Percentiles rank a stretch among this genome's conserved stretches.
Evolutionary conservation across 2,888 invertebrate species (phyloP).

Genomic region (Sabellastarte sp.): DNA sequence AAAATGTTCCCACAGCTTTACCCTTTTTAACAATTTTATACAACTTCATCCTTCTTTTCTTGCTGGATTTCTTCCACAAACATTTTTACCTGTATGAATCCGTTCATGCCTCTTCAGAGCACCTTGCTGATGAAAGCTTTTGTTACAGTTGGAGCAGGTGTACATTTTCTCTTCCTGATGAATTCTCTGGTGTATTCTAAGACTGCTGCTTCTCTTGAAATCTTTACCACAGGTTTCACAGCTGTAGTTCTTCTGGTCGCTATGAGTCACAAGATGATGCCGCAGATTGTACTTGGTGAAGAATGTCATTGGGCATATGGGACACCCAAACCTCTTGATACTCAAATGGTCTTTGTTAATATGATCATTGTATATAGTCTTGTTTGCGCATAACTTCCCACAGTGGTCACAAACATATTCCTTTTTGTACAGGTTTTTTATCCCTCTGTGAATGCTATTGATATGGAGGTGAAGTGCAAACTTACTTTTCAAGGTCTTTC

Average conservation of each 20-base stretch:
- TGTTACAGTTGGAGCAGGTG: conserved; percentile 11
- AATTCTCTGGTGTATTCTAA: conserved; percentile 9
- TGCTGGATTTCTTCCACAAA: too few relatives aligned
- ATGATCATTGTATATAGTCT: conserved; percentile 11
- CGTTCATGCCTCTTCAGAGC: conserved; percentile 12
- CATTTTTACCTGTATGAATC: conserved; percentile 14
- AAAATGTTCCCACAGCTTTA: too few relatives aligned
- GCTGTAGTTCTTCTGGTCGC: background rate
- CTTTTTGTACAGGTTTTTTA: background rate
- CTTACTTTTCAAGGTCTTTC: conserved; percentile 10
- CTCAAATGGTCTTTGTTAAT: conserved; percentile 12
- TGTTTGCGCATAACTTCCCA: conserved; percentile 12
- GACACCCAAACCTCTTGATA: conserved; percentile 9
- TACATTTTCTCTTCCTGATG: conserved; percentile 7
- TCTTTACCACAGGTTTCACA: conserved; percentile 13
- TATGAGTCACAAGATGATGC: conserved; percentile 8
- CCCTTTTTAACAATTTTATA: too few relatives aligned
- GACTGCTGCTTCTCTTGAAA: conserved; percentile 9
- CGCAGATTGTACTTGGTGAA: conserved; percentile 7
- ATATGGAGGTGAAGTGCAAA: conserved; percentile 11
- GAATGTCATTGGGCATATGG: conserved; percentile 10
- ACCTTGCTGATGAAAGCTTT: conserved; percentile 12
- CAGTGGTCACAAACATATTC: conserved; percentile 12
- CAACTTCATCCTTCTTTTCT: too few relatives aligned
- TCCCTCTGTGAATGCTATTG: conserved; percentile 8